Evolutionary conservation across 2,888 invertebrate genomes (phyloP).

Genomic region (Baronia brevicornis): DNA sequence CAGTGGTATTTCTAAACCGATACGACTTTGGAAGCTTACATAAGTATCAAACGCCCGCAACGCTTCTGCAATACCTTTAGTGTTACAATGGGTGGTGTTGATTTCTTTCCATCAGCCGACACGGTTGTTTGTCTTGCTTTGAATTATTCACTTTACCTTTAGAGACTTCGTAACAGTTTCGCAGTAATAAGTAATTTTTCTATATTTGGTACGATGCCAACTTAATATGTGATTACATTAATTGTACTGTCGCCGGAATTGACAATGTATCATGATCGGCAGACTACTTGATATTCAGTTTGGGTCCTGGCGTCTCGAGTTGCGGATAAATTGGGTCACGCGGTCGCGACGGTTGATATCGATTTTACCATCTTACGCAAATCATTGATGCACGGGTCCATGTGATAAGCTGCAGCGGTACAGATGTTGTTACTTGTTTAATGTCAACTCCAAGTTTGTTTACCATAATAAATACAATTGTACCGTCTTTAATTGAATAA

Average conservation of each 20-base stretch:
- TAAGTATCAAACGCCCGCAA: too few relatives aligned
- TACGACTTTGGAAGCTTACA: too few relatives aligned
- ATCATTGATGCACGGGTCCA: constrained; percentile 23
- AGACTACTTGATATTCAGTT: constrained; percentile 22
- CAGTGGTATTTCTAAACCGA: too few relatives aligned
- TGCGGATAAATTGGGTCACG: constrained; percentile 51
- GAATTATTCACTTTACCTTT: too few relatives aligned
- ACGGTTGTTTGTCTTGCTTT: too few relatives aligned
- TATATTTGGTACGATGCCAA: constrained; percentile 4
- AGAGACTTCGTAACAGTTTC: constrained; percentile 2
- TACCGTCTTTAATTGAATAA: too few relatives aligned
- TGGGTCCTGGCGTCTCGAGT: constrained; percentile 21
- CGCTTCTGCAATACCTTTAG: too few relatives aligned
- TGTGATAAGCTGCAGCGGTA: constrained; percentile 5
- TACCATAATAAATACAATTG: too few relatives aligned
- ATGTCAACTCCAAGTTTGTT: too few relatives aligned
- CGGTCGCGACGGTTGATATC: constrained; percentile 54
- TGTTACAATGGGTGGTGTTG: too few relatives aligned
- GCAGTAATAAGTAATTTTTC: constrained; percentile 7
- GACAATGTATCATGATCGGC: constrained; percentile 14
- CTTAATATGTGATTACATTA: constrained; percentile 12
- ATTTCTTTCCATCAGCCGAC: too few relatives aligned
- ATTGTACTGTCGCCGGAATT: constrained; percentile 13
- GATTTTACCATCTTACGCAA: constrained; percentile 58
- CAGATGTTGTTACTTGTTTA: background rate